phyloP scores from a whole-genome alignment of 2,113 vertebrate species.

The Hippolais icterina region DNA sequence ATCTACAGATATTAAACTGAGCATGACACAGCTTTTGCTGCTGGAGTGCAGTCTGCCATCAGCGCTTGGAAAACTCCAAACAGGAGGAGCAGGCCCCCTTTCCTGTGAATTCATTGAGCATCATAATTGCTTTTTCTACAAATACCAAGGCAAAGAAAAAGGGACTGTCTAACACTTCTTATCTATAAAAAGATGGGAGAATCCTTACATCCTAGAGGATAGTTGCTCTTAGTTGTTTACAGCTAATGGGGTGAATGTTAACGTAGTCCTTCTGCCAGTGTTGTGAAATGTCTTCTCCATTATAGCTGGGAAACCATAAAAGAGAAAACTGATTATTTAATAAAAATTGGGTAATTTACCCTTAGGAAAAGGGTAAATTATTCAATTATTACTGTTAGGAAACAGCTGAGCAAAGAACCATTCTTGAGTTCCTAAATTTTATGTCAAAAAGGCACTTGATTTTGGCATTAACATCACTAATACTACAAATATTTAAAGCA shows the following conservation, averaged over 20 bases:
- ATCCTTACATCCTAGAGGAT: background rate
- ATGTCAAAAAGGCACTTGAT: background rate
- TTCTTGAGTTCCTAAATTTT: background rate
- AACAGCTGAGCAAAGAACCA: background rate
- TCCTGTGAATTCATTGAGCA: background rate
- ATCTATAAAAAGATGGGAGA: background rate
- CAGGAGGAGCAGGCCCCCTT: background rate
- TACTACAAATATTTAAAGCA: background rate
- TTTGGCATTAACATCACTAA: background rate
- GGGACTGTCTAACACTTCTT: background rate
- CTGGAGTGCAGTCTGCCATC: background rate
- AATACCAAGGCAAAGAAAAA: background rate
- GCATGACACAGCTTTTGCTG: background rate
- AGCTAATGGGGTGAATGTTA: background rate
- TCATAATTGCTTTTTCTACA: background rate
- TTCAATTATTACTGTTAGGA: no score
- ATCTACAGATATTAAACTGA: constrained; percentile 62
- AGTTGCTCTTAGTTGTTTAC: background rate
- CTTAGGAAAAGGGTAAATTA: no score
- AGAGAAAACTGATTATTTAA: background rate
- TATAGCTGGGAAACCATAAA: background rate
- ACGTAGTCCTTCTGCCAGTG: background rate
- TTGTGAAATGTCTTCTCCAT: background rate
- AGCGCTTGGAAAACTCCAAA: background rate
- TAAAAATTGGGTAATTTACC: background rate